phyloP scores from a whole-genome alignment of 2,797 vertebrate genomes.

The Pseudomugil tenellus region DNA sequence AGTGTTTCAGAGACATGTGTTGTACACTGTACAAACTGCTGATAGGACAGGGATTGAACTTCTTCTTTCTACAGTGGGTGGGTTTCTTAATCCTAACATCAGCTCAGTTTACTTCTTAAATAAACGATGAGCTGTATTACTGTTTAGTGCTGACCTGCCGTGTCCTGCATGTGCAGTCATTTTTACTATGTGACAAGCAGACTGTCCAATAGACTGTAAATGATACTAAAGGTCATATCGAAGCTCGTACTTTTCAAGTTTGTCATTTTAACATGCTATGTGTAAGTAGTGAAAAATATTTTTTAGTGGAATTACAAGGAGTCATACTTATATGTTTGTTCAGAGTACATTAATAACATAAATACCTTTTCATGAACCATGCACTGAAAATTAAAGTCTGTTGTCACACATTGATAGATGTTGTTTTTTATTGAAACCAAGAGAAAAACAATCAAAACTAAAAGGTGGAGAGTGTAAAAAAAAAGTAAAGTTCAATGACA shows the following conservation, averaged over 20 bases:
- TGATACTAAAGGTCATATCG: background rate
- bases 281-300: background rate
- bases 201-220: conserved; percentile 11
- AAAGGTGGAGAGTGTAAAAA: background rate
- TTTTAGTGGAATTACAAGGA: conserved; percentile 3
- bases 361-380: background rate
- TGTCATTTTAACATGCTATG: background rate
- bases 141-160: conserved; percentile 31
- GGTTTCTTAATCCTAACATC: conserved; percentile 22
- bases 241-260: background rate
- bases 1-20: conserved; percentile 67
- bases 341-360: background rate
- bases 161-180: conserved; percentile 17
- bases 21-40: conserved; percentile 44
- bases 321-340: background rate
- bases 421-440: no score
- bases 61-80: conserved; percentile 8
- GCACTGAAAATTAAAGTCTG: background rate
- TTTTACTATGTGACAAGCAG: conserved; percentile 18
- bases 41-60: conserved; percentile 41
- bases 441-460: background rate
- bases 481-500: no score
- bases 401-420: background rate
- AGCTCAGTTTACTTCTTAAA: conserved; percentile 26
- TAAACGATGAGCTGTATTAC: conserved; percentile 27